A percentile compares a stretch with the other conserved stretches of the same genome.
phyloP scores from a whole-genome alignment of 2,888 invertebrate species.

The Orthosia gothica region DNA sequence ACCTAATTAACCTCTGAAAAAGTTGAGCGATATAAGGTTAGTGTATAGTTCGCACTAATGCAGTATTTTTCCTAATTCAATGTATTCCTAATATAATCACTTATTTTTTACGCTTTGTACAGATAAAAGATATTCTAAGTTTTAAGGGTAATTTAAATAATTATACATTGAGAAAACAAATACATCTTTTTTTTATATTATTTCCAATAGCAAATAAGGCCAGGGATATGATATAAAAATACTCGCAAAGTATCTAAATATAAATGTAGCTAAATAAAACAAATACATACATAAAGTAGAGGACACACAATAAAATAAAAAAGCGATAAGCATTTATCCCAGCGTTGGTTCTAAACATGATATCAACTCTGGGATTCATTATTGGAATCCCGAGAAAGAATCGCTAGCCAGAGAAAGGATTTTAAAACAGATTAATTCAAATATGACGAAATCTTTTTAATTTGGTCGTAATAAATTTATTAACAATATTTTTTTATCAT shows the following conservation, averaged over 20 bases:
- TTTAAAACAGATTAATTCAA: too few species aligned
- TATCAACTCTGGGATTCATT: too few species aligned
- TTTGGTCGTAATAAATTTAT: too few species aligned
- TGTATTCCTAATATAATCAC: conserved; percentile 8
- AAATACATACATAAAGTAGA: conserved; percentile 52
- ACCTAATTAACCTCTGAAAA: conserved; percentile 9
- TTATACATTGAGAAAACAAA: conserved; percentile 10
- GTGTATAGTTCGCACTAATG: neutral
- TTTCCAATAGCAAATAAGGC: neutral
- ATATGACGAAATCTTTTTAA: too few species aligned
- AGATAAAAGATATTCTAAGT: conserved; percentile 39
- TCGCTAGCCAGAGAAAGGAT: too few species aligned
- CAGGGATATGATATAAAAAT: neutral
- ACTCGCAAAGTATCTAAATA: neutral
- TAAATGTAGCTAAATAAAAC: conserved; percentile 36
- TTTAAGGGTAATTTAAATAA: conserved; percentile 28
- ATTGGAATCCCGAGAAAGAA: too few species aligned
- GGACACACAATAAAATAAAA: conserved; percentile 70
- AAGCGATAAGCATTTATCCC: conserved; percentile 52
- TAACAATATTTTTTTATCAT: too few species aligned
- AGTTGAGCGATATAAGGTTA: neutral
- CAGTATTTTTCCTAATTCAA: neutral
- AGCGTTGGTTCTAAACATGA: too few species aligned
- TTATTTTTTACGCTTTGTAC: conserved; percentile 35
- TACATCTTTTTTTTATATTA: neutral